Base-by-base conservation (phyloP, 2,888 invertebrate species). In the Melipona bicolor region DNA sequence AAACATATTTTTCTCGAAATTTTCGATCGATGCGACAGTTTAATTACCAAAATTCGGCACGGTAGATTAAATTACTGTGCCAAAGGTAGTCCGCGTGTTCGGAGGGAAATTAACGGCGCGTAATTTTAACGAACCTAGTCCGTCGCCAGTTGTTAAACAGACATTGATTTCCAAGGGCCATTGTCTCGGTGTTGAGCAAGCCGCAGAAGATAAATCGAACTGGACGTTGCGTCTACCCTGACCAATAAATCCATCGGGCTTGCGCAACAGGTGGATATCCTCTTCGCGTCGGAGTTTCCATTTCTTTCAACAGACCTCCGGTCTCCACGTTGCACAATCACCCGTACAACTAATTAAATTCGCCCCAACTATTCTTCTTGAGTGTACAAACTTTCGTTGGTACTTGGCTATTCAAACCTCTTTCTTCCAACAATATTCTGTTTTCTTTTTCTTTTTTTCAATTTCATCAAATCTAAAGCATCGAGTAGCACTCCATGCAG, bases 181-280 rank as follows among this genome's bases (percentile, higher is more conserved):
- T 88, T 85, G 84, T 87, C 77, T 68, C 62, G 62, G 50, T 36
- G 72, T 84, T 77, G 74, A 72, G 77, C 77, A 84, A 89, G 69
- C 78, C 77, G 61, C 81, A 59, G 75, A 75, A 80, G 76, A 84
- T 89, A 86, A 89, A 89, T 87, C 84, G 84, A 79, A 79, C 64
- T 81, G 62, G 84, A 65, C n/a, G 87, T 78, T 81, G 77, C 89
- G 80, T 81, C 81, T 85, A 76, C 68, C 72, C 67, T 36, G 72
- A 24, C 81, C 83, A 71, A 84, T 89, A 89, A 85, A 86, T 85
- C 85, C 74, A 83, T 79, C 87, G 71, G 75, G 52, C 21, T 83
- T 87, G 65, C 59, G 89, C 89, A 88, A 88, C 87, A 87, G 87
- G 89, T 85, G 89, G 83, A 84, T 85, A 73, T 83, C 79, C 84